Evolutionary conservation across 1,140 invertebrate genomes (phyloP), one percentile per base, ranked within the genome.

Genomic region (Trichoplusia ni): DNA sequence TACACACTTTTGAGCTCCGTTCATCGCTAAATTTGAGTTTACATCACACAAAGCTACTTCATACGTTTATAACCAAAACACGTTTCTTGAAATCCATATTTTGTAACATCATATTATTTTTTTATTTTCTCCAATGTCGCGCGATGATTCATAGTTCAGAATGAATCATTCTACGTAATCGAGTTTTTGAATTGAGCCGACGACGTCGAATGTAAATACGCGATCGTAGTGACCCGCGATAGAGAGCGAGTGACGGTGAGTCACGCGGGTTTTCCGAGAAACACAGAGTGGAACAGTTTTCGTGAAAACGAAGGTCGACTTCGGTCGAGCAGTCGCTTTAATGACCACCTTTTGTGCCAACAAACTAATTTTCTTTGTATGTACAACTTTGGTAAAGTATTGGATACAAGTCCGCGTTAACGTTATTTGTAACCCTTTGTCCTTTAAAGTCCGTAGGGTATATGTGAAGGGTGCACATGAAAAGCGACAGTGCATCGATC

Each of bases 191-290:
- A 88, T 88, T 75, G 80, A 82, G 80, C 78, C 79, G 77, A 44
- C 54, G 56, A 42, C 64, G 66, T 75, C 84, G 78, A 83, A 85
- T 84, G 82, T 77, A 82, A 85, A 85, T 86, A 86, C 78, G 75
- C 80, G 72, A 78, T 77, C 73, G 81, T 81, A 85, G 86, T 84
- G 84, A 82, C 81, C 81, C 75, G 81, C 79, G 84, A 79, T 84
- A 82, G 81, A 84, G 83, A 77, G 77, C 77, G 78, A 68, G 65
- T 64, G 71, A 59, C 67, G 73, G 67, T 89, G 86, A 89, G 64
- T 90, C 87, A 90, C 67, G 58, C 82, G 87, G 87, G 86, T 90
- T 89, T 90, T 90, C 87, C 87, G 77, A 86, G 87, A 90, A 90
- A 76, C 72, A 54, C 73, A 44, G 72, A 71, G 62, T 73, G 64